Evolutionary conservation across 1,140 invertebrate genomes (phyloP), one percentile per base, ranked within the genome.

Genomic region (Cecropterus lyciades): DNA sequence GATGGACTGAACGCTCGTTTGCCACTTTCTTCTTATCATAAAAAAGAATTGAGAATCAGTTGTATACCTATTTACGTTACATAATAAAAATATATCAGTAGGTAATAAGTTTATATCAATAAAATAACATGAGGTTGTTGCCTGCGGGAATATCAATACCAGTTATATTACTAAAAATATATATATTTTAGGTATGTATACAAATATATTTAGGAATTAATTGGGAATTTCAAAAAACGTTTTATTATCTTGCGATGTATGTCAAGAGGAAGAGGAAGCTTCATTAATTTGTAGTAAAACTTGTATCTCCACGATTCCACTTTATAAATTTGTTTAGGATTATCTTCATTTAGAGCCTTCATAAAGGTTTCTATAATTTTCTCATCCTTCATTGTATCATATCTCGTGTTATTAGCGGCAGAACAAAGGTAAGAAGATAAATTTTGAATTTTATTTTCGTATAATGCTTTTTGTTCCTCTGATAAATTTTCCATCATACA

Each of bases 251-350:
- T 84, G 24, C 65, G 51, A 40, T 76, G 74, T 14, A 79, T 15
- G 15, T 14, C 65, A 67, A 87, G 79, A n/a, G 85, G 78, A 1
- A 91, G 67, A 4, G 89, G 89, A n/a, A 89, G 55, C 65, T 84
- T 87, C 48, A 91, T 70, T 60, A 91, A 74, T 59, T 74, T 87
- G 16, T 91, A 91, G 69, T 90, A 91, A 65, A 88, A 80, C 72
- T 76, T 85, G 52, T 91, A 91, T 70, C 89, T 80, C 87, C 84
- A 90, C 0, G 84, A 81, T 69, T 91, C 87, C 9, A 89, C 82
- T 77, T 87, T 90, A 24, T 91, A 91, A 9, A 90, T 17, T 55
- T 77, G 69, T 52, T 84, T 81, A 0, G 89, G 89, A 16, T 83
- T 65, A 27, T 87, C 75, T 37, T 78, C 77, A 5, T 40, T 79